These are phyloP conservation scores for Shinisaurus crocodilurus DNA, from an alignment of 2,113 vertebrate genomes.

Conservation along the genomic window DNA sequence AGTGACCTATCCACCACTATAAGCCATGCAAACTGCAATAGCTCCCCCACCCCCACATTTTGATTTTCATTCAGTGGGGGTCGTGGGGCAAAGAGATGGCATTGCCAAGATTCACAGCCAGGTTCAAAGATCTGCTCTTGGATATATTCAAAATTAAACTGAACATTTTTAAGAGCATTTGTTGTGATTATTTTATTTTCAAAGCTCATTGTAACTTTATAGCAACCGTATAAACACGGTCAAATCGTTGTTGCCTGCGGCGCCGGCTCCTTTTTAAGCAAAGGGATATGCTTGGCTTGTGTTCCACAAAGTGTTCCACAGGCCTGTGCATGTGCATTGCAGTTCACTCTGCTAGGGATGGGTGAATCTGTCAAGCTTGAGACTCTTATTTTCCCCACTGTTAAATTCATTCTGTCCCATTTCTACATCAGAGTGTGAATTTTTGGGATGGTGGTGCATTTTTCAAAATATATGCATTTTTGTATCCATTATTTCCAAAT, in stretches of 20 bases:
- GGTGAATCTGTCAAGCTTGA: too few relatives aligned
- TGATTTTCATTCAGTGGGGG: neutral
- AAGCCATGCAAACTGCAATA: neutral
- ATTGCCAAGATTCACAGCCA: neutral
- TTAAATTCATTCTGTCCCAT: too few relatives aligned
- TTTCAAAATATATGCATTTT: too few relatives aligned
- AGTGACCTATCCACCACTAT: neutral
- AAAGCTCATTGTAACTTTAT: neutral
- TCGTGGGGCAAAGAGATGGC: neutral
- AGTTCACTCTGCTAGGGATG: too few relatives aligned
- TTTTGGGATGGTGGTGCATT: too few relatives aligned
- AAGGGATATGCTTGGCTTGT: neutral
- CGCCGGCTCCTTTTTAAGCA: neutral
- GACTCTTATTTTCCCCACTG: neutral
- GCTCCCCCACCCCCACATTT: neutral
- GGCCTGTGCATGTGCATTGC: neutral
- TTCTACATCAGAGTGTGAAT: too few relatives aligned
- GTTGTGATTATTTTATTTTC: neutral
- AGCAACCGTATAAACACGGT: neutral
- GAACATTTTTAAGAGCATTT: neutral
- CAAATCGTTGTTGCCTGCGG: neutral
- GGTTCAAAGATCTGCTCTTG: neutral
- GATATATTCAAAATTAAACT: neutral
- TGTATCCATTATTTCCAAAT: too few relatives aligned
- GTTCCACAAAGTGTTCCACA: neutral